Conservation (phyloP, 1,140 invertebrate species). For the Zaprionus gabonicus region DNA sequence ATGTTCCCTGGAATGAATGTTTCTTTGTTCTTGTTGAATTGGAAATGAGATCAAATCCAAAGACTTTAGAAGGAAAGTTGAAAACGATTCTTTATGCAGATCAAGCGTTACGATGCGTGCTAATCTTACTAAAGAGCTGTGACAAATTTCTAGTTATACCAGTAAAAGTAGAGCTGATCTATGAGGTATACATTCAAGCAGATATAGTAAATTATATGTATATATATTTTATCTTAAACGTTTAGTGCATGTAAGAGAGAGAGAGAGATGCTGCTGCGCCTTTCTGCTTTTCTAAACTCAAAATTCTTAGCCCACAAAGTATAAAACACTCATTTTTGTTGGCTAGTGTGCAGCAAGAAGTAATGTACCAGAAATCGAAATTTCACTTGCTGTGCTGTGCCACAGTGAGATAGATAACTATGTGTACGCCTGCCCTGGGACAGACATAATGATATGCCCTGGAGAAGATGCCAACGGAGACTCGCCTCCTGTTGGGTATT, state of each 20-base stretch:
- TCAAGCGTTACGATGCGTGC: neutral
- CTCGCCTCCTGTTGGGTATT: neutral
- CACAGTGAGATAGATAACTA: slow-evolving; percentile 4
- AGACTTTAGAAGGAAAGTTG: neutral
- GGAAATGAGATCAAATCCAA: neutral
- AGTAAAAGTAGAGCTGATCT: too few relatives aligned
- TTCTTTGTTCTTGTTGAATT: neutral
- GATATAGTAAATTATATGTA: too few relatives aligned
- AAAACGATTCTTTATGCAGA: neutral
- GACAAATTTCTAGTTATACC: too few relatives aligned
- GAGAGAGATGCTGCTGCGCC: too few relatives aligned
- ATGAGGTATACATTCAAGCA: too few relatives aligned
- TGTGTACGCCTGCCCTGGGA: neutral
- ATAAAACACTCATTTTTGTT: neutral
- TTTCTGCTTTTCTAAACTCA: too few relatives aligned
- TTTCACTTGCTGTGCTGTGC: slow-evolving; percentile 6
- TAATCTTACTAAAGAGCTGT: too few relatives aligned
- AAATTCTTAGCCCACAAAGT: too few relatives aligned
- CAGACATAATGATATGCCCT: slow-evolving; percentile 52
- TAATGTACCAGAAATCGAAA: slow-evolving; percentile 1
- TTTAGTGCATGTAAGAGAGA: too few relatives aligned
- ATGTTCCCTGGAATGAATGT: neutral
- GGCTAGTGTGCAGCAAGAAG: neutral
- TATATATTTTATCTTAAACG: too few relatives aligned
- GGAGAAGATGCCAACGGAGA: neutral